Conservation (phyloP, 2,888 invertebrate species). For the Micropterix aruncella region DNA sequence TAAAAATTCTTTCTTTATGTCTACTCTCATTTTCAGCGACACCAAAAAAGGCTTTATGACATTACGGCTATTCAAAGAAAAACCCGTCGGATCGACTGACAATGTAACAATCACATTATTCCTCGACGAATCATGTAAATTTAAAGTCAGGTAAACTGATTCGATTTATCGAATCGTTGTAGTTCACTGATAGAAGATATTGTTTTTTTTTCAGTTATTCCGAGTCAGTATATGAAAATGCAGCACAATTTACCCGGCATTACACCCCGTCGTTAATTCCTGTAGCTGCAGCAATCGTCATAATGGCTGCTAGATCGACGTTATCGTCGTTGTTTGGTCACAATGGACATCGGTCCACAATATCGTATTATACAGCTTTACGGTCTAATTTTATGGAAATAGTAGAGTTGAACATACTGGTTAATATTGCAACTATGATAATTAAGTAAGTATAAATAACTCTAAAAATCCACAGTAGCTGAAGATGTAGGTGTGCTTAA, state of each 20-base stretch:
- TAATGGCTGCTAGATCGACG: neutral
- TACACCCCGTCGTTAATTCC: neutral
- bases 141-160: slow-evolving; percentile 48
- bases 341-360: too few relatives aligned
- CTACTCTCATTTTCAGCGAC: slow-evolving; percentile 19
- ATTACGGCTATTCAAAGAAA: slow-evolving; percentile 39
- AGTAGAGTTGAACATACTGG: too few relatives aligned
- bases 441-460: too few relatives aligned
- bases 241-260: neutral
- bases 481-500: too few relatives aligned
- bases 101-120: slow-evolving; percentile 41
- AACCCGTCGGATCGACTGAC: slow-evolving; percentile 21
- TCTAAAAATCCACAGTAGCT: too few relatives aligned
- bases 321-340: neutral
- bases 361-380: neutral
- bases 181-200: too few relatives aligned
- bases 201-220: neutral
- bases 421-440: too few relatives aligned
- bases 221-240: neutral
- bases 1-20: neutral
- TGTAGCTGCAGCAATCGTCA: neutral
- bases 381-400: neutral
- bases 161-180: too few relatives aligned
- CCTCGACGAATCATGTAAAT: slow-evolving; percentile 59
- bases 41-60: slow-evolving; percentile 34